A percentile compares a stretch with the other conserved stretches of the same genome.
Evolutionary conservation across 92 coral and sea anemone species (phyloP).

Genomic region (Blastomussa wellsi): DNA sequence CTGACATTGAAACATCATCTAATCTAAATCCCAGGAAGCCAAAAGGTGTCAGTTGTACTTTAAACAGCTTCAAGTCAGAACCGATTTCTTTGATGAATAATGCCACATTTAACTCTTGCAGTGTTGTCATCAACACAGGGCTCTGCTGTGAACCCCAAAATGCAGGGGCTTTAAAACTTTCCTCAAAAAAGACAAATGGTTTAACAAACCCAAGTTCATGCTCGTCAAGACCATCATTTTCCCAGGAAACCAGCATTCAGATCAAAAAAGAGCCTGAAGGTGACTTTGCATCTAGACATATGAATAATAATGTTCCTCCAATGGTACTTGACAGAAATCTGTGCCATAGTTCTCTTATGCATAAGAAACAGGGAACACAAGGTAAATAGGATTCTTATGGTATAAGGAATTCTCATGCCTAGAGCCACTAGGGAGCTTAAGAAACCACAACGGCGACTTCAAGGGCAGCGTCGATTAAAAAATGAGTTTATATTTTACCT

Average conservation of each 20-base stretch:
- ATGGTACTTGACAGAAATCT: neutral
- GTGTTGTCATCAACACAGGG: neutral
- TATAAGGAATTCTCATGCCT: too few species aligned
- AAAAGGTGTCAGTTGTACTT: neutral
- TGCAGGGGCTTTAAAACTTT: neutral
- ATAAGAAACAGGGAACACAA: neutral
- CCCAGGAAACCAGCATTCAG: neutral
- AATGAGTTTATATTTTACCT: too few species aligned
- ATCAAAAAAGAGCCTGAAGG: neutral
- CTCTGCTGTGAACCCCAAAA: neutral
- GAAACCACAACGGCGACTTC: too few species aligned
- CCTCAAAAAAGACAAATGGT: neutral
- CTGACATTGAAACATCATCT: neutral
- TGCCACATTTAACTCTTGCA: neutral
- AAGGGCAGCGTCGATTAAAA: too few species aligned
- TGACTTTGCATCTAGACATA: neutral
- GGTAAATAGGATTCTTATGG: neutral
- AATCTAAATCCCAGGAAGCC: neutral
- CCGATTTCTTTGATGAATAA: neutral
- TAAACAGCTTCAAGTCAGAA: neutral
- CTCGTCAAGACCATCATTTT: neutral
- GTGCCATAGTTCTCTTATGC: neutral
- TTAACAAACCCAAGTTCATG: neutral
- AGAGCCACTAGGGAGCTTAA: too few species aligned
- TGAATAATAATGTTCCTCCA: neutral